Percentiles rank a stretch among this genome's conserved stretches.
phyloP scores from a whole-genome alignment of 2,113 vertebrate species.

The Oceanodroma tethys region DNA sequence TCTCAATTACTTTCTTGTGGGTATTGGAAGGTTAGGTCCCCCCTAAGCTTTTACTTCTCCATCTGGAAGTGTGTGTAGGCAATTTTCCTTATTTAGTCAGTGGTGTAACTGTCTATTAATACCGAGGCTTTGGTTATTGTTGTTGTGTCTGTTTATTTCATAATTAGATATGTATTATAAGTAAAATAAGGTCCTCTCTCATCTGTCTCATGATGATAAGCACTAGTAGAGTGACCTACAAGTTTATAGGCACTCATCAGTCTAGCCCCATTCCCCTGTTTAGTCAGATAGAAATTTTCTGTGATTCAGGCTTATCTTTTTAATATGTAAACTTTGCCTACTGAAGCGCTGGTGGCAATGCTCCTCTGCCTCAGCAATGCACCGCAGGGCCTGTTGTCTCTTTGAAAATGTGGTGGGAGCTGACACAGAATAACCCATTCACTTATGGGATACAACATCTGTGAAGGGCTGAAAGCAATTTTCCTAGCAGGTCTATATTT shows the following conservation, averaged over 20 bases:
- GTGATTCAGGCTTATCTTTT: not conserved
- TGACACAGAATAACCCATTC: not conserved
- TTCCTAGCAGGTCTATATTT: not conserved
- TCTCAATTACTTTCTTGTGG: not conserved
- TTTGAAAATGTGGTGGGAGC: not conserved
- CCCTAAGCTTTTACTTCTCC: not conserved
- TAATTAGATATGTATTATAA: not conserved
- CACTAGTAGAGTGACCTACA: not conserved
- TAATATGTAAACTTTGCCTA: not conserved
- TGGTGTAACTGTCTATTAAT: not conserved
- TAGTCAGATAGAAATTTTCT: not conserved
- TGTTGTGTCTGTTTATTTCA: not conserved
- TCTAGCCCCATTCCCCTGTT: not conserved
- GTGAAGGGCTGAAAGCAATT: not conserved
- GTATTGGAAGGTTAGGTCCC: not conserved
- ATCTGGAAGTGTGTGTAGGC: not conserved
- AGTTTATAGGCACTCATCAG: not conserved
- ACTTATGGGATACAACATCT: not conserved
- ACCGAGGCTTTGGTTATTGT: not conserved
- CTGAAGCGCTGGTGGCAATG: not conserved
- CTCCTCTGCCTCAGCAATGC: not conserved
- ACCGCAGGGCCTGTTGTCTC: not conserved
- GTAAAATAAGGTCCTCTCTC: not conserved
- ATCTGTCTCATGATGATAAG: not conserved
- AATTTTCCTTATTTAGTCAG: not conserved